Evolutionary conservation across 2,113 vertebrate genomes (phyloP), one percentile per base, ranked within the genome.

Genomic region (Struthio camelus): DNA sequence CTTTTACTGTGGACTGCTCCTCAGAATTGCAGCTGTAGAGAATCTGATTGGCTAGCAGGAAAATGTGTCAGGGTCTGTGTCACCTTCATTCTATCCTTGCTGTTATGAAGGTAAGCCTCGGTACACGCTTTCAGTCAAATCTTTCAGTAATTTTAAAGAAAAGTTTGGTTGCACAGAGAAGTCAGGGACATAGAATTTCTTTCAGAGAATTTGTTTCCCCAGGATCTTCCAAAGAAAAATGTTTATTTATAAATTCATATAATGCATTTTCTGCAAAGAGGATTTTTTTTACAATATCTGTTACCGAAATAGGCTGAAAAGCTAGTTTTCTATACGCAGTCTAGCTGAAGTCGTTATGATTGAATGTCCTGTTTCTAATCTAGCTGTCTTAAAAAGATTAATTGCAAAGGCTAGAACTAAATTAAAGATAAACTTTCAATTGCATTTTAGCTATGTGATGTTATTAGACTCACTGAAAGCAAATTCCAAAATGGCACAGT

Each of bases 351-450:
- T 10, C 76, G 78, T 87, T 46, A 12, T 38, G 42, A 58, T 75
- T 92, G 73, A 94, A 58, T 50, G 87, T 80, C 59, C 67, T 87
- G 14, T 76, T 96, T 95, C 44, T 94, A 92, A 93, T 87, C 46
- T 48, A n/a, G 1, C 42, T 95, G 76, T 86, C 87, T 80, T 79
- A 15, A 82, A 96, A 79, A 70, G 44, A 87, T 89, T 94, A 94
- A 93, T 96, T 94, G 59, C 65, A 70, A 95, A 87, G 22, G 88
- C 80, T 46, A 88, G 70, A 96, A 92, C 66, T 93, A 96, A 96
- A 95, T 93, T 93, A 90, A 95, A 93, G 66, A 91, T 85, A 94
- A 93, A 91, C 66, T 93, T 94, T 53, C 67, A 89, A 87, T 72
- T 92, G 56, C 11, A 3, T 88, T 95, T 93, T 65, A 87, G 73